A percentile compares a stretch with the other conserved stretches of the same genome.
These are phyloP conservation scores for Calephelis nemesis DNA, from an alignment of 1,140 invertebrate genomes.

Conservation along the genomic window DNA sequence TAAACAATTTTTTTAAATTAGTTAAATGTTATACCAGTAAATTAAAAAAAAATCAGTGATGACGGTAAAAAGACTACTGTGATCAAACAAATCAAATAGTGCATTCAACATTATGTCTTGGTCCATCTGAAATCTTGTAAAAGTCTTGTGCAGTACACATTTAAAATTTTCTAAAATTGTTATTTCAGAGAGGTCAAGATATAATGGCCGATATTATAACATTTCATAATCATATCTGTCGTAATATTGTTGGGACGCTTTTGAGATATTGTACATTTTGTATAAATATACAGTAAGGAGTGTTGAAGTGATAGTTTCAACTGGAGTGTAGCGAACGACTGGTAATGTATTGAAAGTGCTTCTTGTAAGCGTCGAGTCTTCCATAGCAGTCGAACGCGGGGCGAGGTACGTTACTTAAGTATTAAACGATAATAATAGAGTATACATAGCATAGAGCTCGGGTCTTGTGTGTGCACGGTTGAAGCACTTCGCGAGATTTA, in stretches of 20 bases:
- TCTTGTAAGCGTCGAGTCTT: slow-evolving; percentile 77
- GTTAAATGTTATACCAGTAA: too few relatives aligned
- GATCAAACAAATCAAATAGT: slow-evolving; percentile 10
- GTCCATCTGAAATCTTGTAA: background rate
- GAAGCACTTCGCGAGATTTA: slow-evolving; percentile 53
- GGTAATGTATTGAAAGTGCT: slow-evolving; percentile 71
- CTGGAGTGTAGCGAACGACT: slow-evolving; percentile 65
- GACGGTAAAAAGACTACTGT: slow-evolving; percentile 3
- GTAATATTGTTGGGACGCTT: slow-evolving; percentile 59
- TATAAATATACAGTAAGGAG: slow-evolving; percentile 72
- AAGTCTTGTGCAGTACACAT: background rate
- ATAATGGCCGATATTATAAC: slow-evolving; percentile 2
- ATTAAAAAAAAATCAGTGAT: background rate
- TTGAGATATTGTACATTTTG: slow-evolving; percentile 76
- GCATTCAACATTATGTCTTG: background rate
- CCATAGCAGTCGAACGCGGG: slow-evolving; percentile 72
- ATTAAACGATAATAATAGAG: slow-evolving; percentile 78
- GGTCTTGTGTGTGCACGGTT: slow-evolving; percentile 45
- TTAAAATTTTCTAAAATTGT: background rate
- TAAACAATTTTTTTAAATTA: too few relatives aligned
- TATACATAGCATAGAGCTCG: slow-evolving; percentile 67
- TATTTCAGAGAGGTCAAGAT: background rate
- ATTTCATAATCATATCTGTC: slow-evolving; percentile 41
- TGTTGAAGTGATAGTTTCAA: slow-evolving; percentile 61
- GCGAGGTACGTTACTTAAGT: slow-evolving; percentile 70